A percentile compares a stretch with the other conserved stretches of the same genome.
Conservation (phyloP, 2,113 vertebrate species). For the Theropithecus gelada region DNA sequence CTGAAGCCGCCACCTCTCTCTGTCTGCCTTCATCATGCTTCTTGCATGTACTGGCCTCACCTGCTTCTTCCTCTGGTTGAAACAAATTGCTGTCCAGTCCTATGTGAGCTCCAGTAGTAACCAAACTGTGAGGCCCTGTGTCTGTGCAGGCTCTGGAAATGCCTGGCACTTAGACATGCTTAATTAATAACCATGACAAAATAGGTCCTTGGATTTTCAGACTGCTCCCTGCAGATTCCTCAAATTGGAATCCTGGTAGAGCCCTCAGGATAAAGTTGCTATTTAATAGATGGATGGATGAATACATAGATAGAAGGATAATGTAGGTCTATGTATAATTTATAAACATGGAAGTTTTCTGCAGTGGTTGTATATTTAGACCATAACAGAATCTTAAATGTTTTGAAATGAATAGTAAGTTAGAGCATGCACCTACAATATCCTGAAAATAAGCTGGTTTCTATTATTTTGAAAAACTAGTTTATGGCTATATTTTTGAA, state of each 20-base stretch:
- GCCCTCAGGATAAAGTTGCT: slow-evolving; percentile 48
- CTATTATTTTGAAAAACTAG: slow-evolving; percentile 51
- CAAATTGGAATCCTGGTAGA: neutral
- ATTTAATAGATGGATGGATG: slow-evolving; percentile 29
- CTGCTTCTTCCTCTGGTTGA: neutral
- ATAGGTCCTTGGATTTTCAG: neutral
- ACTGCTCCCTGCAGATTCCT: neutral
- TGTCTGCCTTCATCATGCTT: too few species aligned
- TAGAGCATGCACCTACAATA: neutral
- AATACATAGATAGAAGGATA: neutral
- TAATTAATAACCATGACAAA: slow-evolving; percentile 43
- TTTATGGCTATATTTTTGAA: slow-evolving; percentile 12
- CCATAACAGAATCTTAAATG: slow-evolving; percentile 45
- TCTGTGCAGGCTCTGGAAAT: neutral
- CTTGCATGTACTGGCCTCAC: rapidly evolving
- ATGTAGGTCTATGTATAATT: slow-evolving; percentile 50
- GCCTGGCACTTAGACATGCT: neutral
- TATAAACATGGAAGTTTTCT: slow-evolving; percentile 63
- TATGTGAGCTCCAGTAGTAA: neutral
- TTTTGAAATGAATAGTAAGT: slow-evolving; percentile 60
- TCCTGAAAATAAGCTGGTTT: slow-evolving; percentile 38
- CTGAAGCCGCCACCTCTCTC: neutral
- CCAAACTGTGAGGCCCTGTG: neutral
- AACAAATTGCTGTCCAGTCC: neutral
- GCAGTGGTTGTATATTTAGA: slow-evolving; percentile 49